Percentiles rank a stretch among this genome's conserved stretches.
These are phyloP conservation scores for Actinemys pallida DNA, from an alignment of 2,113 vertebrate species.

Conservation along the genomic window DNA sequence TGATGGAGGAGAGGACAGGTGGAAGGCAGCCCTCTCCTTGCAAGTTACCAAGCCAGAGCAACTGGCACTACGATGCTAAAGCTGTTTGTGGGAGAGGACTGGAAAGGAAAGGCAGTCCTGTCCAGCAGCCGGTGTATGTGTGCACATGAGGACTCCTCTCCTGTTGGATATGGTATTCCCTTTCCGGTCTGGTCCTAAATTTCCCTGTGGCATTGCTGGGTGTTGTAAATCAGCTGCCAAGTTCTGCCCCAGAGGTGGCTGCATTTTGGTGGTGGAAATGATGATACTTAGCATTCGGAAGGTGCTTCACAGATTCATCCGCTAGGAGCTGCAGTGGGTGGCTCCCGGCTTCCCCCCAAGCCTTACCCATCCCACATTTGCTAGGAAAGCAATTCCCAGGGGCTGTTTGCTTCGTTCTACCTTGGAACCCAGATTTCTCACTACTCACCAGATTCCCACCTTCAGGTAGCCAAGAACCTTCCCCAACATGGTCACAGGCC, in stretches of 20 bases:
- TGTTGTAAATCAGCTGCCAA: neutral
- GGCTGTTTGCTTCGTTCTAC: neutral
- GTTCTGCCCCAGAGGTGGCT: neutral
- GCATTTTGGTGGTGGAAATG: neutral
- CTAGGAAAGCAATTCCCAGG: neutral
- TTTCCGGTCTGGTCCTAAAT: neutral
- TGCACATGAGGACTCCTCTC: neutral
- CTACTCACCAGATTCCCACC: neutral
- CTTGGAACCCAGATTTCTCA: neutral
- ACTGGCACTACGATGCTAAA: neutral
- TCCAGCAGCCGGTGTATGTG: neutral
- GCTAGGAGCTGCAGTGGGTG: neutral
- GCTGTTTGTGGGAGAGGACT: neutral
- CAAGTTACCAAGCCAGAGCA: neutral
- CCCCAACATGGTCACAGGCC: too few species aligned
- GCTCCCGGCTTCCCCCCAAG: neutral
- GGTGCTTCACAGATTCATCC: neutral
- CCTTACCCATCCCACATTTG: neutral
- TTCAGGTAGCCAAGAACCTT: neutral
- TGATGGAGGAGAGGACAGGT: neutral
- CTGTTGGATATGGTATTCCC: neutral
- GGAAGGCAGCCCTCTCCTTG: neutral
- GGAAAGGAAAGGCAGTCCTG: neutral
- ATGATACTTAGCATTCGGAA: neutral
- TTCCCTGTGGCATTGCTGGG: neutral